Percentiles rank a stretch among this genome's conserved stretches.
Conservation (phyloP, 2,113 vertebrate genomes). For the Phrynocephalus versicolor region DNA sequence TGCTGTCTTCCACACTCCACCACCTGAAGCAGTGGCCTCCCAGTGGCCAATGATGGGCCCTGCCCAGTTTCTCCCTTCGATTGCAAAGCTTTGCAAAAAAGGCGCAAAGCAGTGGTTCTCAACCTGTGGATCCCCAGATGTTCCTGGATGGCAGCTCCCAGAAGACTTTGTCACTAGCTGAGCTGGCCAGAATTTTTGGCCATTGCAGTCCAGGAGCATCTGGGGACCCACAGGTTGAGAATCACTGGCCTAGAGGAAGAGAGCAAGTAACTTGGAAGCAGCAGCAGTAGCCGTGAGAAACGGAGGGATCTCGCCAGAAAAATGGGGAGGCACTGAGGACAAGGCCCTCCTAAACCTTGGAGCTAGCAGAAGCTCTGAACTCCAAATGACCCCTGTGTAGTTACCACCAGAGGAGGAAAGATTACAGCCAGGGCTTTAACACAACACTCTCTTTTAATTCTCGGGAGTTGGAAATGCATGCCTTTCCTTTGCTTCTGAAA, state of each 20-base stretch:
- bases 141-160: too few species aligned
- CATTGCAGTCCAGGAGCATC: too few species aligned
- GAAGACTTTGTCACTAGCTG: too few species aligned
- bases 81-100: neutral
- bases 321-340: neutral
- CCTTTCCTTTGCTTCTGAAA: neutral
- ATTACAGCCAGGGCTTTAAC: neutral
- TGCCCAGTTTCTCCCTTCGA: neutral
- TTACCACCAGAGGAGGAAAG: neutral
- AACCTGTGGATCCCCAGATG: too few species aligned
- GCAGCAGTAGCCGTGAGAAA: neutral
- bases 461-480: neutral
- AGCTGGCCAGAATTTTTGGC: too few species aligned
- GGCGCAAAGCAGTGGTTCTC: too few species aligned
- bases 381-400: neutral
- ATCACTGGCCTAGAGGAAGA: neutral
- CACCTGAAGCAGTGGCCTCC: too few species aligned
- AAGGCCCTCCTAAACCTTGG: neutral
- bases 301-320: too few species aligned
- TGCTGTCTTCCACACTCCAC: too few species aligned
- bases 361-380: neutral
- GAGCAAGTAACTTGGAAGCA: neutral
- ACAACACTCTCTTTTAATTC: neutral
- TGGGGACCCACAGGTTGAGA: too few species aligned
- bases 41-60: too few species aligned